Base-by-base conservation (phyloP, 2,888 invertebrate species). In the Sympetrum striolatum region DNA sequence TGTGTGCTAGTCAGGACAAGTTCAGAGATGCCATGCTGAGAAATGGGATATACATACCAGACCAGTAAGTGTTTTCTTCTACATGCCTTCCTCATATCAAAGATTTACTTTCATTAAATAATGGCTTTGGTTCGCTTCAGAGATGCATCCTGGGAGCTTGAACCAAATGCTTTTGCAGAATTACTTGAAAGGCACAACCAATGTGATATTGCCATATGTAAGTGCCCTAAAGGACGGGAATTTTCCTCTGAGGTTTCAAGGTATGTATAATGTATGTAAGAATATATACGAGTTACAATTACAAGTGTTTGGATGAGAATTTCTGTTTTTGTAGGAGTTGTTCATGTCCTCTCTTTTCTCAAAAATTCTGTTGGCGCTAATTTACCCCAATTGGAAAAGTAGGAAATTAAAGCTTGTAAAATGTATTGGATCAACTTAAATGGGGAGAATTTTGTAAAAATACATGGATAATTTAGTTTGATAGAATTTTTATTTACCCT, bases 141-240 rank as follows among this genome's bases (percentile, higher is more conserved):
- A 92, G 98, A 98, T 93, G 98, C 98, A 0, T 95, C 97, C 0
- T 98, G 98, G 98, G 98, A 98, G 93, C 92, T 95, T 18, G 96
- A 95, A 91, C 96, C 97, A 2, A 95, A 97, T 92, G 97, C 98
- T 0, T 98, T 95, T 93, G 94, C 95, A 0, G 97, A 97, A 91
- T 95, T 97, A 79, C 94, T 96, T 31, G 95, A 96, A 91, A 93
- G 96, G 0, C 95, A 96, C 3, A 93, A 95, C 10, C 92, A 92
- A 0, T 98, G 98, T 93, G 95, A 95, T 80, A 95, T 96, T 0
- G 73, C 91, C 0, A 91, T 91, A 0, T 98, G 98, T 93, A 64
- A 92, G 0, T 97, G 96, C 93, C 95, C 95, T 0, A 92, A 94
- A 90, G 96, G 96, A 12, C 94, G 96, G 53, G 93, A 93, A 0